Conservation (phyloP, 2,797 vertebrate species). For the Dermochelys coriacea region DNA sequence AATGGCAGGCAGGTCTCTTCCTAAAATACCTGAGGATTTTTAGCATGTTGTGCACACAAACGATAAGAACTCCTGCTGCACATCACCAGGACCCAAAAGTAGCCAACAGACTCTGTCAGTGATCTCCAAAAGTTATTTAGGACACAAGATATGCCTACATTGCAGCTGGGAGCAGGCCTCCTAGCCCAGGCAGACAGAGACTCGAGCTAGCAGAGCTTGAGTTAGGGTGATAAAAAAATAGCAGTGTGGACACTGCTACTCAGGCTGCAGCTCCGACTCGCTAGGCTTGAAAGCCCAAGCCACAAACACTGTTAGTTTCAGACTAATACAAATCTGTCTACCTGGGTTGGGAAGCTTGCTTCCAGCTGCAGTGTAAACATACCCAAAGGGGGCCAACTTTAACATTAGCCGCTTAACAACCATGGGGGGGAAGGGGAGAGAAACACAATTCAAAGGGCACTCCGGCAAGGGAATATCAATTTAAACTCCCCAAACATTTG, state of each 20-base stretch:
- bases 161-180: neutral
- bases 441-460: neutral
- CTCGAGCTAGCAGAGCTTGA: neutral
- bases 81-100: neutral
- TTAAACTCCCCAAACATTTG: neutral
- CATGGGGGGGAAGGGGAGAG: neutral
- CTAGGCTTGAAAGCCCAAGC: neutral
- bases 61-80: neutral
- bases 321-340: neutral
- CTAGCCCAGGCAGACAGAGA: neutral
- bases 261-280: neutral
- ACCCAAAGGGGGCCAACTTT: neutral
- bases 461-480: neutral
- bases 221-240: neutral
- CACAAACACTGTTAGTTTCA: neutral
- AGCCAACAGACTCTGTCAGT: neutral
- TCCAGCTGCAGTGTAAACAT: neutral
- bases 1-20: neutral
- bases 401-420: neutral
- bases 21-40: accelerated
- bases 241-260: neutral
- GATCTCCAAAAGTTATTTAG: neutral
- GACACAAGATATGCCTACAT: neutral
- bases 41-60: neutral
- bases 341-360: neutral